These are phyloP conservation scores for Daboia siamensis DNA, from an alignment of 2,113 vertebrate species.

Conservation along the genomic window DNA sequence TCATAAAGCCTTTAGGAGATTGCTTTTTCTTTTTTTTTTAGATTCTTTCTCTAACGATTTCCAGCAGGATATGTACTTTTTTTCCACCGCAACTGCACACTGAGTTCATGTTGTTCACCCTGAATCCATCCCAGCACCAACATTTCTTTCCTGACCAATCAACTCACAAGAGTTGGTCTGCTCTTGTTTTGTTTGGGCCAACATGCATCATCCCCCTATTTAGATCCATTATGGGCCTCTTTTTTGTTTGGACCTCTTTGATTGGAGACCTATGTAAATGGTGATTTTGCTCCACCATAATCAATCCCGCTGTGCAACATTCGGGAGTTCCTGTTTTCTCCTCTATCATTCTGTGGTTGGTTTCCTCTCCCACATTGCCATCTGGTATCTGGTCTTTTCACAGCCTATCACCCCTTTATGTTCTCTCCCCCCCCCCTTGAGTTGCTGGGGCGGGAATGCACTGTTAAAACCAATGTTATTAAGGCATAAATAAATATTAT, in stretches of 20 bases:
- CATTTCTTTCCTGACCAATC: not conserved
- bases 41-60: not conserved
- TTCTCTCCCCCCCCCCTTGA: not conserved
- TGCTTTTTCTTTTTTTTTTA: not conserved
- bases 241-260: not conserved
- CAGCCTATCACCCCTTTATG: not conserved
- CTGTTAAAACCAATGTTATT: not conserved
- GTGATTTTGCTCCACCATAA: not conserved
- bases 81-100: not conserved
- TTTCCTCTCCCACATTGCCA: not conserved
- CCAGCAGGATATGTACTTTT: not conserved
- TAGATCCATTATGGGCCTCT: not conserved
- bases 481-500: not conserved
- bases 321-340: not conserved
- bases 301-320: not conserved
- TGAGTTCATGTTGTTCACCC: not conserved
- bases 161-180: not conserved
- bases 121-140: not conserved
- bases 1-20: not conserved
- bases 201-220: not conserved
- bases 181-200: not conserved
- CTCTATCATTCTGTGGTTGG: not conserved
- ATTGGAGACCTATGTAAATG: not conserved
- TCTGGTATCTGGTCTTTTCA: not conserved
- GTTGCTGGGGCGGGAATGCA: not conserved